These are phyloP conservation scores for Serilophus lunatus DNA, from an alignment of 2,113 vertebrate genomes.

Conservation along the genomic window DNA sequence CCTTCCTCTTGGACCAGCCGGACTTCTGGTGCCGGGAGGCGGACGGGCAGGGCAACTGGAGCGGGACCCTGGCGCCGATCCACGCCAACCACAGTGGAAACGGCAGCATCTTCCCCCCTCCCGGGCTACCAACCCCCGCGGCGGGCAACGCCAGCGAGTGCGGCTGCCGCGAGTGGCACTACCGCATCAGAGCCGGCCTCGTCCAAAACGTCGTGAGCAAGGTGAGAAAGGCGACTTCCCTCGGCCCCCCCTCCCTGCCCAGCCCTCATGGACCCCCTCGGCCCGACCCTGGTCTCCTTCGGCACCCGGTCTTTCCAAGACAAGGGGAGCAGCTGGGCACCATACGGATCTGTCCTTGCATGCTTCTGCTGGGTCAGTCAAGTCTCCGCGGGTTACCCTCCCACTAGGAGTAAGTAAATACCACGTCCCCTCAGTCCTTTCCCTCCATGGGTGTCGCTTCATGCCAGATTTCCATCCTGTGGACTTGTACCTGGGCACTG, in stretches of 20 bases:
- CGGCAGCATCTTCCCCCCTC: conserved; percentile 27
- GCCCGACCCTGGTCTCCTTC: rapidly evolving
- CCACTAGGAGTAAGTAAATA: background rate
- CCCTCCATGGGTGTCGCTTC: background rate
- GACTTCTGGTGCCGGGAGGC: conserved; percentile 81
- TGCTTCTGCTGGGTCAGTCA: rapidly evolving
- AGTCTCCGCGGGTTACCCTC: background rate
- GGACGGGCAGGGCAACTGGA: conserved; percentile 74
- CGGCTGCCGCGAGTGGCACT: conserved; percentile 83
- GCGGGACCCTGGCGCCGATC: conserved; percentile 39
- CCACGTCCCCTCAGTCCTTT: rapidly evolving
- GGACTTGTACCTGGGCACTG: background rate
- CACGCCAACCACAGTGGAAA: conserved; percentile 2
- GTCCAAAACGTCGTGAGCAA: conserved; percentile 95
- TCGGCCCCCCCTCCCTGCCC: background rate
- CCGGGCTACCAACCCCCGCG: conserved; percentile 34
- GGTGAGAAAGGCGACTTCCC: conserved; percentile 72
- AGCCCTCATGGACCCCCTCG: background rate
- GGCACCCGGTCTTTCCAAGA: background rate
- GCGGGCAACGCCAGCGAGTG: conserved; percentile 73
- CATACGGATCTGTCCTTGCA: background rate
- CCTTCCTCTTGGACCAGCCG: conserved; percentile 90
- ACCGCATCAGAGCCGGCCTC: conserved; percentile 89
- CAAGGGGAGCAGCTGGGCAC: background rate
- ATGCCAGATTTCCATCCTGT: rapidly evolving